Conservation (phyloP, 2,888 invertebrate species). For the Heterodera filipjevi region DNA sequence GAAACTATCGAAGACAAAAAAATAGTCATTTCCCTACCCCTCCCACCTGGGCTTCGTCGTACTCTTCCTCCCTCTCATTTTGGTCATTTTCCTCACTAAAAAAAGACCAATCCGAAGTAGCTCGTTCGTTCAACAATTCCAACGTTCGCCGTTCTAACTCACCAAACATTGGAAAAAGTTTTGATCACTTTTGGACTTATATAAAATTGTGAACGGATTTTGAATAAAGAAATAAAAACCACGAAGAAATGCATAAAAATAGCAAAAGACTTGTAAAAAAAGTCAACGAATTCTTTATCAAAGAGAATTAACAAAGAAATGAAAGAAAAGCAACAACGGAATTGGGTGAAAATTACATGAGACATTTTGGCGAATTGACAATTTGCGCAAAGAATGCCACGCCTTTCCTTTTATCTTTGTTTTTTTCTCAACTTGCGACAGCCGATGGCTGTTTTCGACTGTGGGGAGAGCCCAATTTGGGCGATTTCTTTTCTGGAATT, state of each 20-base stretch:
- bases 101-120: constrained; percentile 30
- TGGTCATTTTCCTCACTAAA: not conserved
- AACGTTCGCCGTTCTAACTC: constrained; percentile 30
- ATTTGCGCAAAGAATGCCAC: not conserved
- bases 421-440: constrained; percentile 39
- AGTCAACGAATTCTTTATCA: no score
- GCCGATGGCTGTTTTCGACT: constrained; percentile 52
- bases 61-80: not conserved
- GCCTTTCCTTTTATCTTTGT: not conserved
- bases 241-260: not conserved
- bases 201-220: not conserved
- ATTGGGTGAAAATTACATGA: no score
- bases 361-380: not conserved
- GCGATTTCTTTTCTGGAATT: constrained; percentile 45
- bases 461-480: constrained; percentile 53
- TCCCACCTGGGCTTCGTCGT: constrained; percentile 13
- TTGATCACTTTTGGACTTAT: not conserved
- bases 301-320: no score
- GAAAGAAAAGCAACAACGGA: no score
- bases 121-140: constrained; percentile 28
- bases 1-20: not conserved
- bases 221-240: not conserved
- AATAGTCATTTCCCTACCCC: not conserved
- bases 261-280: not conserved
- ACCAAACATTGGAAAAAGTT: constrained; percentile 20